Conservation (phyloP, 1,140 invertebrate genomes). For the Drosophila mayri region DNA sequence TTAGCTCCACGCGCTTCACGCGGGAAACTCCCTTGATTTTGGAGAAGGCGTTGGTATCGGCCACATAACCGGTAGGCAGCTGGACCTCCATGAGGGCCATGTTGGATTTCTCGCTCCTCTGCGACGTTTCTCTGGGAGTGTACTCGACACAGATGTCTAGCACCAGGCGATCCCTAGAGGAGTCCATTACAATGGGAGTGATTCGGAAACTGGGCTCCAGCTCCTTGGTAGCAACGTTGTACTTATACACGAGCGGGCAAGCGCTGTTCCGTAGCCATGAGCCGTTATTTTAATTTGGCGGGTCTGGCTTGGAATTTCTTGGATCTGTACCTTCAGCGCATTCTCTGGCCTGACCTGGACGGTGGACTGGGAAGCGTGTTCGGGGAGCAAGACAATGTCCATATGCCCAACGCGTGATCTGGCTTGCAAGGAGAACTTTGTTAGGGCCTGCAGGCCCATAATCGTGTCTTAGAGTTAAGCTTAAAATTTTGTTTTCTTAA, state of each 20-base stretch:
- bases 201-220: slow-evolving; percentile 92
- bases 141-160: slow-evolving; percentile 89
- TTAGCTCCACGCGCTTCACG: too few species aligned
- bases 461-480: slow-evolving; percentile 87
- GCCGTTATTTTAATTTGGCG: slow-evolving; percentile 89
- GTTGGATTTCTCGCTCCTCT: slow-evolving; percentile 86
- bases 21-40: too few species aligned
- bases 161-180: slow-evolving; percentile 88
- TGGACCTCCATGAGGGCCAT: slow-evolving; percentile 96
- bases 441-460: slow-evolving; percentile 88
- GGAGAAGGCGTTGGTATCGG: slow-evolving; percentile 4
- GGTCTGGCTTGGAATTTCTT: slow-evolving; percentile 87
- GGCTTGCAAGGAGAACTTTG: slow-evolving; percentile 86
- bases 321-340: too few species aligned
- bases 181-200: slow-evolving; percentile 91
- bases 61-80: slow-evolving; percentile 93
- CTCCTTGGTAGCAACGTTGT: slow-evolving; percentile 91
- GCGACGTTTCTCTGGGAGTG: slow-evolving; percentile 28
- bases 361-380: too few species aligned
- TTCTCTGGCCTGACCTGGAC: too few species aligned
- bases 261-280: too few species aligned
- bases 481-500: too few species aligned
- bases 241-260: too few species aligned
- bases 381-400: too few species aligned
- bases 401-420: too few species aligned